A percentile compares a stretch with the other conserved stretches of the same genome.
Conservation (phyloP, 2,888 invertebrate species). For the Phengaris arion region DNA sequence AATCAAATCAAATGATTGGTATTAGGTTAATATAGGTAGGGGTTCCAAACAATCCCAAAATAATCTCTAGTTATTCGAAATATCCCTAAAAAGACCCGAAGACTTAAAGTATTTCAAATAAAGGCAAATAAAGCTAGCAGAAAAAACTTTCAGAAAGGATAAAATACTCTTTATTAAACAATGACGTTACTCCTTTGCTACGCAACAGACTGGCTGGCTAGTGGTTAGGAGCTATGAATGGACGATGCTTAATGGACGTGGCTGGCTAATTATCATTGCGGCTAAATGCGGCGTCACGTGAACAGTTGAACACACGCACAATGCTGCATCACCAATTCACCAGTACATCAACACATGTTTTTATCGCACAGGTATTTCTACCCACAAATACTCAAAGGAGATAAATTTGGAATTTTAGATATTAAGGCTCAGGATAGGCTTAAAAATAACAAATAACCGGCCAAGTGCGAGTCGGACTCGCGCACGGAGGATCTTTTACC, state of each 20-base stretch:
- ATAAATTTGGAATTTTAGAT: not conserved
- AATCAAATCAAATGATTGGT: too few relatives aligned
- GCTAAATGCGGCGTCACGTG: constrained; percentile 42
- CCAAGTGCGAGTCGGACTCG: too few relatives aligned
- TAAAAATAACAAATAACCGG: too few relatives aligned
- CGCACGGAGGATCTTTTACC: too few relatives aligned
- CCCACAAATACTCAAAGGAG: not conserved
- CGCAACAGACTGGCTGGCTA: constrained; percentile 5
- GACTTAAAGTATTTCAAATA: too few relatives aligned
- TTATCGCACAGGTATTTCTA: not conserved
- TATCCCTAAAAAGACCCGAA: too few relatives aligned
- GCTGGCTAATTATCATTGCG: constrained; percentile 57
- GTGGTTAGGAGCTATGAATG: constrained; percentile 54
- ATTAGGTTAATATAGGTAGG: too few relatives aligned
- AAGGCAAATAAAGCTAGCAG: too few relatives aligned
- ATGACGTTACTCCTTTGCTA: not conserved
- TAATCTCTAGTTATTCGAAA: too few relatives aligned
- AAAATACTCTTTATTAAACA: not conserved
- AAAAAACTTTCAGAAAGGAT: not conserved
- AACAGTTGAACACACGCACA: not conserved
- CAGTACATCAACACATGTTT: not conserved
- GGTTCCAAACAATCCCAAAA: too few relatives aligned
- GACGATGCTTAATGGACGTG: constrained; percentile 56
- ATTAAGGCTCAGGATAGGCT: too few relatives aligned
- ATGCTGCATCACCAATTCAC: not conserved